Evolutionary conservation across 2,888 invertebrate genomes (phyloP).

Genomic region (Tiphia femorata): DNA sequence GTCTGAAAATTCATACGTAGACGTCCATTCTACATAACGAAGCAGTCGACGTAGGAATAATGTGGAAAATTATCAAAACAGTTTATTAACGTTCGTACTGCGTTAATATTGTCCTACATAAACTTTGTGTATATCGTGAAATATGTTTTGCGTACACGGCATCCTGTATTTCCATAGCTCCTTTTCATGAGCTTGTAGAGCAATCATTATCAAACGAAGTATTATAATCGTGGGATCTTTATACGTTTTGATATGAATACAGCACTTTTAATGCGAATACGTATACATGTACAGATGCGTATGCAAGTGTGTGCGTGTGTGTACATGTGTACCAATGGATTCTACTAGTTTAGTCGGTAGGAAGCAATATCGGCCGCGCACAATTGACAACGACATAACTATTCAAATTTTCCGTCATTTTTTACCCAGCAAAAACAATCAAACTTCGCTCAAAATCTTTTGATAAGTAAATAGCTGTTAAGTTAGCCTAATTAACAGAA

Average conservation of each 20-base stretch:
- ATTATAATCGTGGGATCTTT: slow-evolving; percentile 27
- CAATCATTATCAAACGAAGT: too few relatives aligned
- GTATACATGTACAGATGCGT: slow-evolving; percentile 16
- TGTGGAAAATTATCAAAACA: too few relatives aligned
- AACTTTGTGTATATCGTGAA: too few relatives aligned
- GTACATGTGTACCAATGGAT: slow-evolving; percentile 41
- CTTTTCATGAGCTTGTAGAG: too few relatives aligned
- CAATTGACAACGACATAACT: slow-evolving; percentile 60
- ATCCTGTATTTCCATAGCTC: too few relatives aligned
- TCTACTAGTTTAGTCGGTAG: slow-evolving; percentile 47
- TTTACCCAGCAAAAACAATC: slow-evolving; percentile 59
- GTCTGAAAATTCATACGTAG: too few relatives aligned
- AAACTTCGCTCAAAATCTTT: slow-evolving; percentile 62
- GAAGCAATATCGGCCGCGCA: slow-evolving; percentile 61
- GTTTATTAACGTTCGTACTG: too few relatives aligned
- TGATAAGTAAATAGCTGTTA: slow-evolving; percentile 54
- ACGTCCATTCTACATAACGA: too few relatives aligned
- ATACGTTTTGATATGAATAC: slow-evolving; percentile 48
- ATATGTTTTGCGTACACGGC: too few relatives aligned
- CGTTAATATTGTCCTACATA: too few relatives aligned
- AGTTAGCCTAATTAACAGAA: slow-evolving; percentile 48
- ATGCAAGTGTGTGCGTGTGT: too few relatives aligned
- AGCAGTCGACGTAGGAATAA: too few relatives aligned
- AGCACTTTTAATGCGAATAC: slow-evolving; percentile 41
- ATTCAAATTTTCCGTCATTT: slow-evolving; percentile 55